These are phyloP conservation scores for Patiria pectinifera DNA, from an alignment of 53 echinoderm and acorn worm species.

Conservation along the genomic window DNA sequence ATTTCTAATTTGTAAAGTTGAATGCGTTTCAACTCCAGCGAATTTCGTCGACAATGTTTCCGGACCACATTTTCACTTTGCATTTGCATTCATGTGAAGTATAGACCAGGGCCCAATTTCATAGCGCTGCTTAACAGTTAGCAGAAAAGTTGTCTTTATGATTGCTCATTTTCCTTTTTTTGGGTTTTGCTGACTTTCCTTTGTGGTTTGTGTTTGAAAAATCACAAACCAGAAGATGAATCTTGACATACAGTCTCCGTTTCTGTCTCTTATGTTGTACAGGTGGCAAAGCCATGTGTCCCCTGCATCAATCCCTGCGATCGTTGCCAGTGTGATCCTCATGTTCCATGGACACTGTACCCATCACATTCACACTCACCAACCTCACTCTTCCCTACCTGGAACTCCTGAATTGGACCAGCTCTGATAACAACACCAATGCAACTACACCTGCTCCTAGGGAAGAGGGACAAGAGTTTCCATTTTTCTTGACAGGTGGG, in stretches of 20 bases:
- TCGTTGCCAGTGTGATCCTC: constrained; percentile 46
- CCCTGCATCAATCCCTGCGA: constrained; percentile 60
- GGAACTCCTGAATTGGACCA: background rate
- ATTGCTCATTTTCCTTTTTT: too few relatives aligned
- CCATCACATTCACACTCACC: constrained; percentile 40
- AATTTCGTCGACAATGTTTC: too few relatives aligned
- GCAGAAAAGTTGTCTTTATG: too few relatives aligned
- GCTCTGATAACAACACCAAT: background rate
- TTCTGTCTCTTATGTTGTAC: constrained; percentile 4
- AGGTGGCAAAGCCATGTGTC: constrained; percentile 66
- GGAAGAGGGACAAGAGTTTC: background rate
- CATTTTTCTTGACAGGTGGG: constrained; percentile 64
- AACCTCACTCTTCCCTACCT: constrained; percentile 46
- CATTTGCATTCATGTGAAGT: too few relatives aligned
- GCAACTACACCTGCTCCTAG: background rate
- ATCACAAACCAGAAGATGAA: too few relatives aligned
- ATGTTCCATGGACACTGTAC: constrained; percentile 40
- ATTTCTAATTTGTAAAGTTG: too few relatives aligned
- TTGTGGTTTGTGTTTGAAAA: too few relatives aligned
- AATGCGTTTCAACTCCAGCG: too few relatives aligned
- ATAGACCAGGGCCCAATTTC: too few relatives aligned
- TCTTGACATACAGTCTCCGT: background rate
- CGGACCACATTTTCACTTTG: too few relatives aligned
- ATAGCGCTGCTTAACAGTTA: too few relatives aligned
- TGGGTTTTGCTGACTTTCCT: too few relatives aligned